phyloP scores from a whole-genome alignment of 2,113 vertebrate genomes.

The Chaetorhynchus papuensis region DNA sequence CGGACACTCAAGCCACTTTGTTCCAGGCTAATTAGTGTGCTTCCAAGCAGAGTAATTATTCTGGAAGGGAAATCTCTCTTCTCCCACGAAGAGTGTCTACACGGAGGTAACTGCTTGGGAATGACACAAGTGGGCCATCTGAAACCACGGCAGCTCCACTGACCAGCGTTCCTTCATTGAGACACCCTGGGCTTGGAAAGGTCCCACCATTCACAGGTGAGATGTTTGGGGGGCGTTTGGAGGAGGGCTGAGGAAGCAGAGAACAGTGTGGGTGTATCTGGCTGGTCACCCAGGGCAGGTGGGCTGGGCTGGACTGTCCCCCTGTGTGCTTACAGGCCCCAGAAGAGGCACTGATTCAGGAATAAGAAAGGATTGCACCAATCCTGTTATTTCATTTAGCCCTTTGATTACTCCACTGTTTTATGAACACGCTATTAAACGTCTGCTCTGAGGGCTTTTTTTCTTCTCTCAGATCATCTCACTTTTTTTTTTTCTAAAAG shows the following conservation, averaged over 20 bases:
- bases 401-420: neutral
- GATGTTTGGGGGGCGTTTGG: neutral
- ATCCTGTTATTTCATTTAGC: neutral
- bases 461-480: neutral
- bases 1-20: conserved; percentile 36
- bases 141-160: neutral
- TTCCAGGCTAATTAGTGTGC: conserved; percentile 61
- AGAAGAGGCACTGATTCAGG: neutral
- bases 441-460: neutral
- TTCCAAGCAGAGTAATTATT: conserved; percentile 50
- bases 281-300: neutral
- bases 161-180: rapidly evolving
- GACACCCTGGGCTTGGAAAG: neutral
- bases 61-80: conserved; percentile 48
- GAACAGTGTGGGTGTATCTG: neutral
- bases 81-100: neutral
- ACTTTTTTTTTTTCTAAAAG: neutral
- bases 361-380: neutral
- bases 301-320: neutral
- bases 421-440: neutral
- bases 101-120: neutral
- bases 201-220: neutral
- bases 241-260: neutral
- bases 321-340: neutral
- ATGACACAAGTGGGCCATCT: neutral